Conservation (phyloP, 2,888 invertebrate species). For the Chrysolina americana region DNA sequence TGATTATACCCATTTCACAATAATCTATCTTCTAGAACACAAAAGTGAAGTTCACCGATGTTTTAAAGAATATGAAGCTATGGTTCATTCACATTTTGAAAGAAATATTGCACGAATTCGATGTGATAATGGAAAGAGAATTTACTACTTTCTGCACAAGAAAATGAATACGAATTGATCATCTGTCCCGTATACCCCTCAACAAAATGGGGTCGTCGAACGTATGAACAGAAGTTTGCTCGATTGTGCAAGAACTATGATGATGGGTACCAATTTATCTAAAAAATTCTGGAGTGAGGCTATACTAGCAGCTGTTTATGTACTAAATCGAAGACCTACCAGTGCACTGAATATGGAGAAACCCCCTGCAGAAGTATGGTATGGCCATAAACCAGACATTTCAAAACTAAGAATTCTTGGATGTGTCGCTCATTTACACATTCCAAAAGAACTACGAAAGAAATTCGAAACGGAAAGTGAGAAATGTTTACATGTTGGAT, state of each 20-base stretch:
- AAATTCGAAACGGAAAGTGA: slow-evolving; percentile 19
- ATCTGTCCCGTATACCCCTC: slow-evolving; percentile 44
- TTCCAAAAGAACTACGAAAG: slow-evolving; percentile 8
- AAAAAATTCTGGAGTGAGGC: slow-evolving; percentile 22
- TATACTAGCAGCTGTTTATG: slow-evolving; percentile 19
- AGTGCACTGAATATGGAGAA: not conserved
- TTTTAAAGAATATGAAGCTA: too few relatives aligned
- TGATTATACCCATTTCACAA: too few relatives aligned
- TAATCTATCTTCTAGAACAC: slow-evolving; percentile 50
- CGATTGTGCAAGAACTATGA: too few relatives aligned
- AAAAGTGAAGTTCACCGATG: slow-evolving; percentile 25
- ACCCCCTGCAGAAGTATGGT: slow-evolving; percentile 29
- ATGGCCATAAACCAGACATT: slow-evolving; percentile 1
- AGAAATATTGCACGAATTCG: slow-evolving; percentile 39
- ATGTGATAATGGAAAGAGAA: too few relatives aligned
- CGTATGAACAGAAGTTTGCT: slow-evolving; percentile 30
- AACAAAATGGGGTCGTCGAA: slow-evolving; percentile 48
- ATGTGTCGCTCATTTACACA: slow-evolving; percentile 3
- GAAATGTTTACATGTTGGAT: slow-evolving; percentile 17
- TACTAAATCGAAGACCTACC: not conserved
- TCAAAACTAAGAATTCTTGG: slow-evolving; percentile 24
- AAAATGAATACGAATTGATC: slow-evolving; percentile 45
- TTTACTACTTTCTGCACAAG: slow-evolving; percentile 27
- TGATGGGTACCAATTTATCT: too few relatives aligned
- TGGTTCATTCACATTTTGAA: too few relatives aligned